Evolutionary conservation across 2,888 invertebrate species (phyloP), one percentile per base, ranked within the genome.

Genomic region (Gisinianus flammeolus): DNA sequence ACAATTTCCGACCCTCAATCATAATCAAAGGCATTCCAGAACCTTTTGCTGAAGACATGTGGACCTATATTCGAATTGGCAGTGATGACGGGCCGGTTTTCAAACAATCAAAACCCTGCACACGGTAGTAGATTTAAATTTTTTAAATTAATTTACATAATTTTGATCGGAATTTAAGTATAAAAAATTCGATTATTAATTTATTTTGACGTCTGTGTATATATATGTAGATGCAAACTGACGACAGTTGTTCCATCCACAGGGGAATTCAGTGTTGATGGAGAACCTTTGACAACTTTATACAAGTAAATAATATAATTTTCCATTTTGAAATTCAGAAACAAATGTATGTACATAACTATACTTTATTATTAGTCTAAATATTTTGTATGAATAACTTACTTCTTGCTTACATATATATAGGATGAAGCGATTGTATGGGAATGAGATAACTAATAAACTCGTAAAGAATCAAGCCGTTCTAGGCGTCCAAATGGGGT

Each of bases 1-100:
- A 83, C 28, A 85, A 86, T 77, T 88, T 88, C 83, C 83, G 88
- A 58, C 87, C 87, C 24, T 87, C 86, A 79, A 86, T 88, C 68
- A 81, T 87, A 10, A 84, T 87, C 5, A 82, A 84, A n/a, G 86
- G 85, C 4, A 85, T 84, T 30, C 75, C 78, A 0, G 80, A 81
- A 52, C 83, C 85, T 3, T 85, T 82, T 79, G 83, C 85, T 22
- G 85, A 87, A 85, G 87, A 87, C 76, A 81, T 81, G n/a, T 87
- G 87, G 87, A 81, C 83, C 16, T 87, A 86, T 79, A 80, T 87
- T 19, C 82, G 81, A 74, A 86, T 87, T 58, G 87, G 87, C 10
- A 80, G 79, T n/a, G 66, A 56, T 2, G 72, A 70, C 62, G 83
- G 83, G n/a, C 84, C 85, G 5, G 76, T 85, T 28, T 86, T 87